Base-by-base conservation (phyloP, 2,888 invertebrate genomes). In the Thyatira batis region DNA sequence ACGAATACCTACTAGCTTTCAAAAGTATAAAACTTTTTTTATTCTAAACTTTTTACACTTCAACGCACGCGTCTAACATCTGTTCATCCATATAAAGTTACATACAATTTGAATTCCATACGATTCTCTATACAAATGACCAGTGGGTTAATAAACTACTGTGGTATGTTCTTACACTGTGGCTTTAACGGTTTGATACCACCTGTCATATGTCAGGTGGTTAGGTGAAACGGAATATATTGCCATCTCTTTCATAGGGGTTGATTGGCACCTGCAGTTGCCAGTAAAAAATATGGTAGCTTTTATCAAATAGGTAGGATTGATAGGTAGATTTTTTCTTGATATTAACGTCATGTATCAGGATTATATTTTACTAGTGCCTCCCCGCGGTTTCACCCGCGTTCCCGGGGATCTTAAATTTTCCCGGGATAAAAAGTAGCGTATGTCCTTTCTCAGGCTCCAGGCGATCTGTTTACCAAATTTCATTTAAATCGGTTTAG, bases 201-300 rank as follows among this genome's bases (percentile, higher is more conserved):
- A 82, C 85, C 83, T 82, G 85, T 78, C 68, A 71, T 21, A 53
- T 56, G 73, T 82, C 84, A 84, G 85, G 82, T 82, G 79, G 56
- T 53, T 50, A 50, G 49, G 52, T 54, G 63, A 43, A 51, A 63
- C 45, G 58, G 55, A 45, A 44, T 60, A 50, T 57, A 50, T 25
- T 44, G 53, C 43, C 68, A 60, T 68, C 73, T 58, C 56, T 73
- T 54, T 61, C 56, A 49, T 57, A 53, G 54, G 51, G 20, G 54
- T 45, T 54, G 61, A 52, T 50, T 54, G 50, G 39, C 28, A 55
- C 39, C 45, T 54, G 54, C 27, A 49, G 10, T 50, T 17, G 20
- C 1, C 44, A 17, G 11, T 44, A 50, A 23, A 23, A 23, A 23
- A 23, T 23, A 23, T 3, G 6, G 3, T 23, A 23, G 23, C 3